phyloP scores from a whole-genome alignment of 2,797 vertebrate genomes.

The Micropoecilia bifurca region DNA sequence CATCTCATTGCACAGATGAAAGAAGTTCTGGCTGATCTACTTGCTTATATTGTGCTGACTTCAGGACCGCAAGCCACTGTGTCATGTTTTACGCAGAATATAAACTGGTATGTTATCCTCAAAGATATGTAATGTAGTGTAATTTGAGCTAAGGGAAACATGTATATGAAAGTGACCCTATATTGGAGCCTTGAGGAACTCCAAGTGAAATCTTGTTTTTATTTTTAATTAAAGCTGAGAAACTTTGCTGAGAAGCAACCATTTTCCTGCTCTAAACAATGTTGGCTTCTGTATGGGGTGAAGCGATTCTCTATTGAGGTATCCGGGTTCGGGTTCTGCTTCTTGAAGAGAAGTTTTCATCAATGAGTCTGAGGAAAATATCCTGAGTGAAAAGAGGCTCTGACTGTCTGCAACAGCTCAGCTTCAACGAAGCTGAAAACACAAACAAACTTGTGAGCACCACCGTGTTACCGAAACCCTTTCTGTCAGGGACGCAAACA shows the following conservation, averaged over 20 bases:
- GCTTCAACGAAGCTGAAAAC: neutral
- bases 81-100: neutral
- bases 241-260: neutral
- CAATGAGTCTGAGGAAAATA: neutral
- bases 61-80: neutral
- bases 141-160: neutral
- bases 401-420: neutral
- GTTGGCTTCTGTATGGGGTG: neutral
- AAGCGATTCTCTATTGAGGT: neutral
- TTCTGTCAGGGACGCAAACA: neutral
- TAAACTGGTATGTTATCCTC: neutral
- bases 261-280: neutral
- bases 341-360: neutral
- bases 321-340: neutral
- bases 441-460: neutral
- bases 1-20: neutral
- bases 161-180: neutral
- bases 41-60: neutral
- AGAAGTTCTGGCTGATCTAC: neutral
- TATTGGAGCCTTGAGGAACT: neutral
- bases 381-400: neutral
- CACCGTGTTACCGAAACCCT: no score
- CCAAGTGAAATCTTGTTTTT: neutral
- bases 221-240: neutral
- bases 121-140: neutral